Base-by-base conservation (phyloP, 1,140 invertebrate species). In the Temnothorax nylanderi region DNA sequence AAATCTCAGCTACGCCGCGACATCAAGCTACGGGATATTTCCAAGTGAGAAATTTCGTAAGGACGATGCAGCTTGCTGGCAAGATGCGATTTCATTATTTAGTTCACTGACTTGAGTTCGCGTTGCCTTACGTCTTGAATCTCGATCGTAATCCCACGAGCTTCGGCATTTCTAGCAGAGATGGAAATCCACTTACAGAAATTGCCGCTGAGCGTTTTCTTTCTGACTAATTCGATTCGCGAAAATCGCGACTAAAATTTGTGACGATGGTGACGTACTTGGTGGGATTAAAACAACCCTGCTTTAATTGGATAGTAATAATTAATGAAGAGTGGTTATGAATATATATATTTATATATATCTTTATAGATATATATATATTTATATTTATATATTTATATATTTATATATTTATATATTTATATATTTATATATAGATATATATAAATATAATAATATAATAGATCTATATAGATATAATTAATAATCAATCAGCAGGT, bases 61-160 rank as follows among this genome's bases (percentile, higher is more conserved):
- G 67, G 41, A 34, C 41, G 80, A 21, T 74, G 80, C 41, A 74
- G 54, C 26, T 74, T 60, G 51, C 49, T 65, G 65, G 69, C 67
- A 56, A 82, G 80, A 74, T 60, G 80, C 67, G 51, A 82, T 82
- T 74, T 82, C 80, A 67, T 82, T 74, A 82, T 82, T 82, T 82
- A 74, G 67, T 74, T 82, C 51, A 58, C 51, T 82, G 80, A 74
- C 67, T 82, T 47, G 80, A 82, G 51, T 51, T 60, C 51, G 78
- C 78, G 54, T 74, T 18, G 67, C 18, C 82, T 76, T 54, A 85
- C 44, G 44, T 78, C 56, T 41, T 44, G 56, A 62, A 77, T 84
- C 80, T 78, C 72, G 72, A 84, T 84, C 72, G 47, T 60, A 60
- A 76, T 76, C 72, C 81, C 26, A 44, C 67, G 64, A 72, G 64